Evolutionary conservation across 2,888 invertebrate species (phyloP).

Genomic region (Lucinisca nassula): DNA sequence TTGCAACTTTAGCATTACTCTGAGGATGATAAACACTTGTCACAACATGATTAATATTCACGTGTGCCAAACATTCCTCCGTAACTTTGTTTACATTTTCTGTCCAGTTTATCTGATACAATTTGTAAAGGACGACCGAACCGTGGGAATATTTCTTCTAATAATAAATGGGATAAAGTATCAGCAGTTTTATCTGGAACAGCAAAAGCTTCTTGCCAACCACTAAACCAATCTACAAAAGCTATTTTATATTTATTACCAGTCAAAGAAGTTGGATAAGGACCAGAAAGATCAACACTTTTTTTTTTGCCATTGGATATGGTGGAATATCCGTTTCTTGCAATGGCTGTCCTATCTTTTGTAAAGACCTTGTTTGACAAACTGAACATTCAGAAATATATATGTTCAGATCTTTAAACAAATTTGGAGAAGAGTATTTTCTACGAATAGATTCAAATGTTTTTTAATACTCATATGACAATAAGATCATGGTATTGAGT

Average conservation of each 20-base stretch:
- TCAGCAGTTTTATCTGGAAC: constrained; percentile 46
- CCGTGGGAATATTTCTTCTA: constrained; percentile 42
- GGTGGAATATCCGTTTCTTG: no score
- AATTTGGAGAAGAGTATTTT: constrained; percentile 46
- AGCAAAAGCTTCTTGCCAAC: constrained; percentile 48
- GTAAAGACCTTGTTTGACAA: no score
- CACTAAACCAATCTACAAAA: constrained; percentile 36
- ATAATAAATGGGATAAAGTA: constrained; percentile 27
- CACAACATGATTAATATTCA: constrained; percentile 58
- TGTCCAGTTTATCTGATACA: constrained; percentile 42
- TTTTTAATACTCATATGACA: constrained; percentile 50
- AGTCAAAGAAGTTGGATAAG: constrained; percentile 52
- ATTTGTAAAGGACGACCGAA: constrained; percentile 23
- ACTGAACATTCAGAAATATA: constrained; percentile 22
- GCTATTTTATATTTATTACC: no score
- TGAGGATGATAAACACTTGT: constrained; percentile 57
- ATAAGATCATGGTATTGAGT: constrained; percentile 51
- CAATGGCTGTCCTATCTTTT: no score
- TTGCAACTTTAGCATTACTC: constrained; percentile 28
- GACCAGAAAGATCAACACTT: constrained; percentile 48
- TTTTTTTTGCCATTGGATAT: constrained; percentile 56
- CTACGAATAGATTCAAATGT: constrained; percentile 42
- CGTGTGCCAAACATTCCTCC: constrained; percentile 5
- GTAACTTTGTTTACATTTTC: constrained; percentile 40
- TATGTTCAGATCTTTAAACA: constrained; percentile 31